phyloP scores from a whole-genome alignment of 30 jellyfish, hydroid and myxozoan genomes.

The Hydra vulgaris region DNA sequence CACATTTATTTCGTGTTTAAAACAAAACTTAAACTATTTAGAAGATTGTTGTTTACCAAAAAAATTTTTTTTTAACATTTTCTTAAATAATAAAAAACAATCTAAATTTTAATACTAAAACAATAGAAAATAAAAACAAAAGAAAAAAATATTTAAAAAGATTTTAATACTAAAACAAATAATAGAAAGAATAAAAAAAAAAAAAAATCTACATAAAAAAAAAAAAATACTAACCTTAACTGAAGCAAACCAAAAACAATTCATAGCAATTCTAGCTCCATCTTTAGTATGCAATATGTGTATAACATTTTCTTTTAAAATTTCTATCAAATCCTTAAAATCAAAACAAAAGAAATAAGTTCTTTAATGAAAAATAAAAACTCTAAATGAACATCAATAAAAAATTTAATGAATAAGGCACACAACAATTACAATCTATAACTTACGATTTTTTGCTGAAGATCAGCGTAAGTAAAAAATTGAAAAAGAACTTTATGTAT shows the following conservation, averaged over 20 bases:
- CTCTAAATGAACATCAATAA: too few species aligned
- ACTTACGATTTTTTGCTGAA: conserved; percentile 12
- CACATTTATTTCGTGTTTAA: too few species aligned
- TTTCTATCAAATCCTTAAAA: conserved; percentile 59
- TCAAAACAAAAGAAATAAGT: too few species aligned
- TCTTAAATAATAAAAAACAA: too few species aligned
- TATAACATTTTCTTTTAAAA: conserved; percentile 43
- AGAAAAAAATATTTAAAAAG: not conserved
- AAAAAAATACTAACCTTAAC: conserved; percentile 37
- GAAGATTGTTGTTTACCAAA: too few species aligned
- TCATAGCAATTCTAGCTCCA: conserved; percentile 74
- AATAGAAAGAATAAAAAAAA: not conserved
- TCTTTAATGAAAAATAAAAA: too few species aligned
- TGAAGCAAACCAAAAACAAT: conserved; percentile 74
- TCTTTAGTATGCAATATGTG: conserved; percentile 72
- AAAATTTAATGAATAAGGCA: too few species aligned
- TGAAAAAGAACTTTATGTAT: conserved; percentile 60
- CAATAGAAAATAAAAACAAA: not conserved
- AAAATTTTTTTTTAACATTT: too few species aligned
- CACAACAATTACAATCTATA: too few species aligned
- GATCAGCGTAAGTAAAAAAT: conserved; percentile 42
- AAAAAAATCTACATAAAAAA: not conserved
- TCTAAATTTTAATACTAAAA: too few species aligned
- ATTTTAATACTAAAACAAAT: not conserved
- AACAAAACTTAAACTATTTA: too few species aligned